Evolutionary conservation across 1,140 invertebrate species (phyloP).

Genomic region (Microplitis mediator): DNA sequence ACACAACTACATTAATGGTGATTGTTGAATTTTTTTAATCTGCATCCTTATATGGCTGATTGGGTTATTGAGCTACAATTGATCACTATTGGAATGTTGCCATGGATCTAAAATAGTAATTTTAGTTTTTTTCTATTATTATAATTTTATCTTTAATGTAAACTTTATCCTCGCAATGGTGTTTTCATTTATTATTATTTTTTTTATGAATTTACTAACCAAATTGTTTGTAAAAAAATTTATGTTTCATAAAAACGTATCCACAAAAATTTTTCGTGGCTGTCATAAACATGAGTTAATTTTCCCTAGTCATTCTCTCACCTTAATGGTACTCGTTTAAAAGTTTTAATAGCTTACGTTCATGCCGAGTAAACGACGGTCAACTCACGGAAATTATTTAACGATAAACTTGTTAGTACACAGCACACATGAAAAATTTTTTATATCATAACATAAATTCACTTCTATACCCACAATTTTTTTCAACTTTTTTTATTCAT

Average conservation of each 20-base stretch:
- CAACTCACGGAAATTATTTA: neutral
- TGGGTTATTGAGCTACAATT: constrained; percentile 30
- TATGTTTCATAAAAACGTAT: neutral
- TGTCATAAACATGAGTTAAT: neutral
- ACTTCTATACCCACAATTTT: neutral
- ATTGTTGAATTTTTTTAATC: constrained; percentile 35
- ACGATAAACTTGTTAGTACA: neutral
- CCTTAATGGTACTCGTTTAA: neutral
- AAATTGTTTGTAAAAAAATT: too few species aligned
- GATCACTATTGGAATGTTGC: constrained; percentile 43
- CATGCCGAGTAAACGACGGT: neutral
- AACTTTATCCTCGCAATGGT: too few species aligned
- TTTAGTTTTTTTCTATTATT: constrained; percentile 3
- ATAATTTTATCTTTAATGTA: neutral
- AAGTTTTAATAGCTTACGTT: constrained; percentile 7
- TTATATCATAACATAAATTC: neutral
- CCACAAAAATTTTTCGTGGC: neutral
- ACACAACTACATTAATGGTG: constrained; percentile 32
- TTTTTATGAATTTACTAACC: too few species aligned
- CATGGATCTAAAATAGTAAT: constrained; percentile 52
- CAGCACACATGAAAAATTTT: neutral
- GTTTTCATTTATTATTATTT: too few species aligned
- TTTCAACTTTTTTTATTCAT: too few species aligned
- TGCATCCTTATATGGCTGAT: constrained; percentile 42
- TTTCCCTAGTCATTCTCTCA: neutral